Conservation (phyloP, 2,113 vertebrate species). For the Ochotona princeps region DNA sequence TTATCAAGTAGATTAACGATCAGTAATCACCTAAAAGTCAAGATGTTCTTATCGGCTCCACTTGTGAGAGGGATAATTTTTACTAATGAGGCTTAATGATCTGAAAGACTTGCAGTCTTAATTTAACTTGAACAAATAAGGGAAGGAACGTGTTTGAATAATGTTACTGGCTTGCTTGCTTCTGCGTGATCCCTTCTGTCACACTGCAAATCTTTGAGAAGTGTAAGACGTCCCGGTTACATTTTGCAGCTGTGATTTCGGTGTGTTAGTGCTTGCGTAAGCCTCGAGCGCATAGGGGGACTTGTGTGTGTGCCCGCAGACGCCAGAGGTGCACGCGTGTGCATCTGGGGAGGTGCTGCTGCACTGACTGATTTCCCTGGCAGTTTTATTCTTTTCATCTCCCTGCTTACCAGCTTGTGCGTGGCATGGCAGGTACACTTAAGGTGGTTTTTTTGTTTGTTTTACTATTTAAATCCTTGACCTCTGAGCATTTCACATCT, state of each 20-base stretch:
- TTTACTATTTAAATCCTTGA: constrained; percentile 57
- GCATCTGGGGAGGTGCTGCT: constrained; percentile 57
- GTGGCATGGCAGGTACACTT: constrained; percentile 37
- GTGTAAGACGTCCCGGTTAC: constrained; percentile 38
- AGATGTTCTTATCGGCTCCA: not conserved
- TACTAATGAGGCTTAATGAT: constrained; percentile 43
- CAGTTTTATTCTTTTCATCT: constrained; percentile 52
- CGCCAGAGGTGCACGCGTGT: too few species aligned
- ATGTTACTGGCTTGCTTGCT: constrained; percentile 47
- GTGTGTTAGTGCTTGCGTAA: constrained; percentile 42
- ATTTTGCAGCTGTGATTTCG: constrained; percentile 61
- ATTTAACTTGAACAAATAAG: constrained; percentile 59
- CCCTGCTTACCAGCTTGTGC: constrained; percentile 66
- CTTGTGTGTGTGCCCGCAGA: constrained; percentile 38
- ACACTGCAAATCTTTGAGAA: constrained; percentile 45
- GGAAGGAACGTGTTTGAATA: constrained; percentile 63
- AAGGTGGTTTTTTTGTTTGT: not conserved
- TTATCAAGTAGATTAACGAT: not conserved
- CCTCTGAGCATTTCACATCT: constrained; percentile 62
- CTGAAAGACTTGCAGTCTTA: constrained; percentile 55
- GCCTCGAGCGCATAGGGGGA: constrained; percentile 51
- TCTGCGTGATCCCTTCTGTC: constrained; percentile 38
- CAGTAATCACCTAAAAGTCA: not conserved
- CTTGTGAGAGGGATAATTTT: constrained; percentile 53
- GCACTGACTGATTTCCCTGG: constrained; percentile 64